A percentile compares a stretch with the other conserved stretches of the same genome.
Conservation (phyloP, 2,113 vertebrate species). For the Lampris incognitus region DNA sequence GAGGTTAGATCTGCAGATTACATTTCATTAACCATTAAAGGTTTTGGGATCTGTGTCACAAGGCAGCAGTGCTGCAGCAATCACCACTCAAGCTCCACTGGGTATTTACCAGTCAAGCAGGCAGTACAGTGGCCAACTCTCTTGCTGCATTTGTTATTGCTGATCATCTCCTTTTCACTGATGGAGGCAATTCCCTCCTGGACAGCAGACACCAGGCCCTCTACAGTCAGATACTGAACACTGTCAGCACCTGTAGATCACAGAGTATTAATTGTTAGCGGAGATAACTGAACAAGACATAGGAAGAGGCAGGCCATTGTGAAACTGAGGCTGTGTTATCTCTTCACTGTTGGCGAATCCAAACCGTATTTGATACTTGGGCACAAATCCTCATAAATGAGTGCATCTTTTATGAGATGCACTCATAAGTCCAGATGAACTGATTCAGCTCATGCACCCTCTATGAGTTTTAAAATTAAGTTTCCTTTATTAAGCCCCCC, state of each 20-base stretch:
- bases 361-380: too few relatives aligned
- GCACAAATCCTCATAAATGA: too few relatives aligned
- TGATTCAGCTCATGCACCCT: too few relatives aligned
- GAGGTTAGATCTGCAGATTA: not conserved
- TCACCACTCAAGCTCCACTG: constrained; percentile 95
- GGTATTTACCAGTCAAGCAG: constrained; percentile 95
- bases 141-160: constrained; percentile 59
- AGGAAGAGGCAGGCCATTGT: too few relatives aligned
- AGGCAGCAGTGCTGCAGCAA: not conserved
- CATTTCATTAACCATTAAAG: not conserved
- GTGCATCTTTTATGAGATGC: too few relatives aligned
- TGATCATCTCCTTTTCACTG: constrained; percentile 79
- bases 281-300: not conserved
- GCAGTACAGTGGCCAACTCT: constrained; percentile 91
- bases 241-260: constrained; percentile 89
- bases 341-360: too few relatives aligned
- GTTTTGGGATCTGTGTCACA: not conserved
- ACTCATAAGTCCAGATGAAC: too few relatives aligned
- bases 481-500: too few relatives aligned
- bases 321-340: too few relatives aligned
- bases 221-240: constrained; percentile 93
- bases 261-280: not conserved
- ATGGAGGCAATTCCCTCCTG: constrained; percentile 84
- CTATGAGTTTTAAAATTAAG: too few relatives aligned
- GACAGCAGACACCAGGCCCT: constrained; percentile 94